phyloP scores from a whole-genome alignment of 2,113 vertebrate species.

The Ramphastos sulfuratus region DNA sequence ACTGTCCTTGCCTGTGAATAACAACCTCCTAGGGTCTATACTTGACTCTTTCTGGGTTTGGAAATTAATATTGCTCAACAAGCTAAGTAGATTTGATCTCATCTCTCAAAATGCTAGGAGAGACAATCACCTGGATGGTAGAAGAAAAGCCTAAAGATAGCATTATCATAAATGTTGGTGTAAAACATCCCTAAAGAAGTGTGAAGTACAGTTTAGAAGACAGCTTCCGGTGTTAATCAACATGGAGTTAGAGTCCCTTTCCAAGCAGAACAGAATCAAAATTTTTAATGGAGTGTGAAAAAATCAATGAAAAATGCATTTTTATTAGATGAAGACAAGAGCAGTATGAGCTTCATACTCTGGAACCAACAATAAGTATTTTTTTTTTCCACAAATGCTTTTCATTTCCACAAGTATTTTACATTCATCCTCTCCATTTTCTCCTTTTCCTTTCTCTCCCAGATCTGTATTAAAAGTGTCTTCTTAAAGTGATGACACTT shows the following conservation, averaged over 20 bases:
- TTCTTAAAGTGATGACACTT: accelerated
- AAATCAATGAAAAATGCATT: background rate
- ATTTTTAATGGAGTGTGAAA: background rate
- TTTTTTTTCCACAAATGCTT: background rate
- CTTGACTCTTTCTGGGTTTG: background rate
- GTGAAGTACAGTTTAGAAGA: background rate
- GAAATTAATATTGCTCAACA: background rate
- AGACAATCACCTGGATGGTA: background rate
- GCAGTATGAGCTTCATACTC: background rate
- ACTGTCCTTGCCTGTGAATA: background rate
- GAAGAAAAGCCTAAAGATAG: background rate
- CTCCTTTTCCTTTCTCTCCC: background rate
- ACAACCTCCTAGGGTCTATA: background rate
- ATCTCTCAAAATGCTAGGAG: background rate
- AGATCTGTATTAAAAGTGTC: background rate
- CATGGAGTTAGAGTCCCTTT: background rate
- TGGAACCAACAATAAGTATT: background rate
- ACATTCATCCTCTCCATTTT: background rate
- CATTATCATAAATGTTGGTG: background rate
- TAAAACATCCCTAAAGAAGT: background rate
- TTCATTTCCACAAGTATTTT: background rate
- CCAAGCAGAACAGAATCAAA: background rate
- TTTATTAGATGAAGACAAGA: background rate
- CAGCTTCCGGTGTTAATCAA: background rate
- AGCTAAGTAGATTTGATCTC: background rate